A percentile compares a stretch with the other conserved stretches of the same genome.
Conservation (phyloP, 2,113 vertebrate species). For the Sigmodon hispidus region DNA sequence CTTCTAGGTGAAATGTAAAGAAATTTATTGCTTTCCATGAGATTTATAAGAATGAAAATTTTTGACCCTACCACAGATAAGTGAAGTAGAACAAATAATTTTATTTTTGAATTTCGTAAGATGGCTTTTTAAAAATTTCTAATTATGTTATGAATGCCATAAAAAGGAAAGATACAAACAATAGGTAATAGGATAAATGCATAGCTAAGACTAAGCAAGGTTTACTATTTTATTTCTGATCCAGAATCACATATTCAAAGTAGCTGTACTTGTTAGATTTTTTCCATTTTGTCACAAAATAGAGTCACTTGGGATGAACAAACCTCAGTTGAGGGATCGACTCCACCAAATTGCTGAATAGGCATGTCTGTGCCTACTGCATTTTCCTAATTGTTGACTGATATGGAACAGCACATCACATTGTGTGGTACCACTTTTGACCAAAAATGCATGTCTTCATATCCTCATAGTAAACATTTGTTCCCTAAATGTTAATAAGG, state of each 20-base stretch:
- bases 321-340: not conserved
- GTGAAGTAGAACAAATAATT: slow-evolving; percentile 11
- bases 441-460: not conserved
- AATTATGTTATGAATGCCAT: not conserved
- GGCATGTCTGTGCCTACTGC: not conserved
- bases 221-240: not conserved
- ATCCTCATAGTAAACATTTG: not conserved
- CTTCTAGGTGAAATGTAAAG: slow-evolving; percentile 39
- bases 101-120: not conserved
- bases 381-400: not conserved
- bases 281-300: not conserved
- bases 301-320: not conserved
- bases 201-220: not conserved
- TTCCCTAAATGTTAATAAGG: not conserved
- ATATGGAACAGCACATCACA: not conserved
- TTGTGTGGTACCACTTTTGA: not conserved
- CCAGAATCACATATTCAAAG: not conserved
- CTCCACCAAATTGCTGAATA: not conserved
- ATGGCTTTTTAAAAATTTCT: not conserved
- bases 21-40: not conserved
- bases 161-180: not conserved
- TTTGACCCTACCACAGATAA: slow-evolving; percentile 10
- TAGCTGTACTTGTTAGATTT: not conserved
- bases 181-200: not conserved
- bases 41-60: slow-evolving; percentile 30